Base-by-base conservation (phyloP, 2,113 vertebrate genomes). In the Silurus asotus region DNA sequence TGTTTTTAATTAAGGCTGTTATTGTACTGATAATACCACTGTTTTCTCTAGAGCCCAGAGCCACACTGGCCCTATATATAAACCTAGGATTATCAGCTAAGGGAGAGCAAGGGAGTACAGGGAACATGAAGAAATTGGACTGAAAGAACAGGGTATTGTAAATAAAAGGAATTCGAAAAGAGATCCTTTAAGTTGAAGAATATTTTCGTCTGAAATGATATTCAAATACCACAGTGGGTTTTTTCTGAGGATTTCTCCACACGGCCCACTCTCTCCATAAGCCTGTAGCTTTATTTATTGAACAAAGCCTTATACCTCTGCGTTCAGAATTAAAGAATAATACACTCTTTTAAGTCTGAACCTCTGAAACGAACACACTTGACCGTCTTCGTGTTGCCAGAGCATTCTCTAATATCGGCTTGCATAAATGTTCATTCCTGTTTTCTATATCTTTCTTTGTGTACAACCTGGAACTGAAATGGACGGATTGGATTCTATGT, bases 231-330 rank as follows among this genome's bases (percentile, higher is more conserved):
- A 61, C 51, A 14, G n/a, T 64, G 65, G 79, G 74, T 48, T 62
- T 23, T 70, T 23, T 70, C 64, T 61, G 62, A 28, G 65, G 56
- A 2, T 11, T 45, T 70, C 62, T 87, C n/a, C 59, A 49, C n/a
- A 48, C 49, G 75, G 51, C 37, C 14, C 13, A 37, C 13, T 79
- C 28, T 56, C 74, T 84, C 19, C n/a, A 20, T 72, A 61, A 85
- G 79, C 55, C 37, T 74, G 61, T 65, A 72, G 20, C 67, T 86
- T 89, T 83, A 88, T 89, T 89, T 89, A 87, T 84, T 86, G 61
- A 88, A 89, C 83, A 88, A 83, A 88, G 84, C 53, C 61, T 65
- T n/a, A 65, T 69, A 49, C 19, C 65, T 62, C 69, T 51, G 53
- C 59, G 1, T 80, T 61, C 25, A 64, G 7, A 74, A 45, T 83